Percentiles rank a stretch among this genome's conserved stretches.
Conservation (phyloP, 2,797 vertebrate species). For the Margarornis squamiger region DNA sequence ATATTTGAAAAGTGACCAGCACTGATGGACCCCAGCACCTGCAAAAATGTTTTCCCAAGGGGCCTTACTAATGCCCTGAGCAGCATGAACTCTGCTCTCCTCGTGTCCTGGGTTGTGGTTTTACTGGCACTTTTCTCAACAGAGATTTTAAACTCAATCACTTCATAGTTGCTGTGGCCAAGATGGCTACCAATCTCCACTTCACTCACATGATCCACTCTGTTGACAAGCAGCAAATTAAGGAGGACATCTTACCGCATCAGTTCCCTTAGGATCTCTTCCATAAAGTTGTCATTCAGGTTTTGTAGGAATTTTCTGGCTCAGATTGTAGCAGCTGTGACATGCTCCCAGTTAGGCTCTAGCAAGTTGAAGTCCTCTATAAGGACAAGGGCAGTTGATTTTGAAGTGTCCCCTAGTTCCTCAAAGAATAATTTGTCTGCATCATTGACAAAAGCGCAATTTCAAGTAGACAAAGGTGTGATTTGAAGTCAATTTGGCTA, state of each 20-base stretch:
- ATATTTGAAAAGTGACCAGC: neutral
- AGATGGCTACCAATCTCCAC: neutral
- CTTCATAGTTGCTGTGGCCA: neutral
- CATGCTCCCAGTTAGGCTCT: neutral
- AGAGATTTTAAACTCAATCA: neutral
- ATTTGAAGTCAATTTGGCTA: too few species aligned
- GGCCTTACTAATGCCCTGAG: neutral
- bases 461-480: too few species aligned
- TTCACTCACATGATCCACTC: neutral
- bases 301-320: neutral
- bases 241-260: neutral
- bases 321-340: neutral
- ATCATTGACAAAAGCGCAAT: too few species aligned
- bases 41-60: neutral
- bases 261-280: neutral
- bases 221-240: neutral
- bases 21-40: neutral
- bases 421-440: neutral
- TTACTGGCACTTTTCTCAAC: neutral
- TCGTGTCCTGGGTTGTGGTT: neutral
- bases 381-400: neutral
- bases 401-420: neutral
- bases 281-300: neutral
- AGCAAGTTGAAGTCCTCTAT: neutral
- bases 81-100: neutral